phyloP scores from a whole-genome alignment of 2,888 invertebrate species.

The Mythimna albipuncta region DNA sequence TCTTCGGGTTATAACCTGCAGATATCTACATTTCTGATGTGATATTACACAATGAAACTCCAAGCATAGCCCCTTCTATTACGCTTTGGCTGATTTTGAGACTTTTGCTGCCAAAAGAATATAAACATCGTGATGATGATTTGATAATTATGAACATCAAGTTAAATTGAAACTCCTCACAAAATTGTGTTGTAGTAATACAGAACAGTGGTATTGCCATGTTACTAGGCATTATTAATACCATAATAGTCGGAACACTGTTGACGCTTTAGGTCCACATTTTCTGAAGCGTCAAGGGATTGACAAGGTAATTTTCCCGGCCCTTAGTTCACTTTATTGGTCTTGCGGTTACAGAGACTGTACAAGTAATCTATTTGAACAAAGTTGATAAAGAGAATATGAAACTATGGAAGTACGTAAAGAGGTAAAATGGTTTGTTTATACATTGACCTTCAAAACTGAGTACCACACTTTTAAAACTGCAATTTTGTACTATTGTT shows the following conservation, averaged over 20 bases:
- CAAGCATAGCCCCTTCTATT: too few species aligned
- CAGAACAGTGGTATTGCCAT: not conserved
- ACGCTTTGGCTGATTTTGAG: too few species aligned
- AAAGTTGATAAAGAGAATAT: slow-evolving; percentile 14
- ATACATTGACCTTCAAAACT: too few species aligned
- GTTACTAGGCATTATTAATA: slow-evolving; percentile 2
- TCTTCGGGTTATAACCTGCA: too few species aligned
- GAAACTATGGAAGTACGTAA: too few species aligned
- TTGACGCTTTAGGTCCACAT: slow-evolving; percentile 7
- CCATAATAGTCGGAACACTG: slow-evolving; percentile 1
- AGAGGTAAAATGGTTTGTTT: too few species aligned
- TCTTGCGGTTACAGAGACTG: slow-evolving; percentile 37
- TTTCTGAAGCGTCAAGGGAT: slow-evolving; percentile 35
- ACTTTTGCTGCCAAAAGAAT: too few species aligned
- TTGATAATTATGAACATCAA: not conserved
- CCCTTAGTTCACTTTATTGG: slow-evolving; percentile 43
- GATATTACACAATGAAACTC: too few species aligned
- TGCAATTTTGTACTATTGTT: too few species aligned
- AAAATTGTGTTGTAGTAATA: not conserved
- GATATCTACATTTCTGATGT: too few species aligned
- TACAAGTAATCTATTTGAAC: slow-evolving; percentile 33
- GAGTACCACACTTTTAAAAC: too few species aligned
- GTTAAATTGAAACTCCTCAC: not conserved
- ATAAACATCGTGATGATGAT: too few species aligned
- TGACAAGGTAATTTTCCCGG: slow-evolving; percentile 51